phyloP scores from a whole-genome alignment of 2,113 vertebrate genomes.

The Myiozetetes cayanensis region DNA sequence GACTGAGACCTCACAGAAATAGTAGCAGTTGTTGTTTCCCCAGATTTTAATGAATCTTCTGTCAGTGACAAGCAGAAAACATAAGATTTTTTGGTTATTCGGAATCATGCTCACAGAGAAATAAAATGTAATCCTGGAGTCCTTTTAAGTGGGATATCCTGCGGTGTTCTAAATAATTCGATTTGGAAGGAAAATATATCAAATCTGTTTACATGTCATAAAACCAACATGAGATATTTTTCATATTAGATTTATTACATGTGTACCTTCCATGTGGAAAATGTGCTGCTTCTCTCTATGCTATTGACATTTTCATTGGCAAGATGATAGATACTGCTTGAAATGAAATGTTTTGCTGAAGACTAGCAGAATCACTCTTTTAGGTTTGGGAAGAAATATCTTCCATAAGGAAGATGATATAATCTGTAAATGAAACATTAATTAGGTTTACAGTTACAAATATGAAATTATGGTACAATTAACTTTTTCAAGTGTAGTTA shows the following conservation, averaged over 20 bases:
- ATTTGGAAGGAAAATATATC: conserved; percentile 16
- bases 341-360: conserved; percentile 17
- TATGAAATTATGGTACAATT: conserved; percentile 3
- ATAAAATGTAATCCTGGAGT: background rate
- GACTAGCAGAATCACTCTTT: background rate
- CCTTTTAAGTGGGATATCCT: background rate
- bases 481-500: background rate
- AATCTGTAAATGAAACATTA: conserved; percentile 9
- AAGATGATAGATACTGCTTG: conserved; percentile 19
- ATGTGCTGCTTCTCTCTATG: background rate
- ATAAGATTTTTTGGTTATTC: background rate
- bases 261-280: background rate
- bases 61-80: background rate
- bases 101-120: background rate
- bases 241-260: conserved; percentile 18
- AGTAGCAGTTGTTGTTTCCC: background rate
- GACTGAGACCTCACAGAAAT: background rate
- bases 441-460: conserved; percentile 8
- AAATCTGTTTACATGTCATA: conserved; percentile 22
- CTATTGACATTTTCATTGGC: conserved; percentile 37
- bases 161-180: background rate
- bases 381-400: background rate
- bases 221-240: background rate
- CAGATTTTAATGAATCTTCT: conserved; percentile 21
- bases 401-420: background rate